Evolutionary conservation across 2,113 vertebrate species (phyloP).

Genomic region (Otus sunia): DNA sequence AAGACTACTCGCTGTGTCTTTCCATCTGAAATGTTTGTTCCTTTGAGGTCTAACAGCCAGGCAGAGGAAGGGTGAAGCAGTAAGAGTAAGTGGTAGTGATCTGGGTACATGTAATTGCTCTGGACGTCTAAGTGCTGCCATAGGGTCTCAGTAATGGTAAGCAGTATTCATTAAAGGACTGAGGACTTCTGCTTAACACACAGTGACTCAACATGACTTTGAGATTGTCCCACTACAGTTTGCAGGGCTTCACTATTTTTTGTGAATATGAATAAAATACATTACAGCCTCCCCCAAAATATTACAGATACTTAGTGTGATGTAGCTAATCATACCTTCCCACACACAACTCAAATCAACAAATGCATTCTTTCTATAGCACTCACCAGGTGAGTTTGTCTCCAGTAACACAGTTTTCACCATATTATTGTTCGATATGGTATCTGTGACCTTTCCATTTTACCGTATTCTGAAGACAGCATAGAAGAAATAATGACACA

Average conservation of each 20-base stretch:
- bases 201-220: neutral
- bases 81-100: neutral
- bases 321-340: neutral
- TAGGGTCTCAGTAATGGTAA: neutral
- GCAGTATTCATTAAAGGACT: neutral
- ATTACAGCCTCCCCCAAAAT: neutral
- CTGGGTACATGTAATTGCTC: neutral
- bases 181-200: neutral
- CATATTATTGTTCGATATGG: neutral
- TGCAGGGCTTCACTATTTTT: neutral
- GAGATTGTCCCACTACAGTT: neutral
- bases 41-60: neutral
- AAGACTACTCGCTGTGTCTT: neutral
- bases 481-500: neutral
- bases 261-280: neutral
- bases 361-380: neutral
- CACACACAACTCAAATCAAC: neutral
- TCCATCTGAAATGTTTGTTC: rapidly evolving
- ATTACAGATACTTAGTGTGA: neutral
- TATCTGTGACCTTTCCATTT: neutral
- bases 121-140: neutral
- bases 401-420: neutral
- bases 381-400: neutral
- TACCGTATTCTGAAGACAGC: neutral
- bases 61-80: neutral